Evolutionary conservation across 2,113 vertebrate genomes (phyloP), one percentile per base, ranked within the genome.

Genomic region (Muscicapa adusta): DNA sequence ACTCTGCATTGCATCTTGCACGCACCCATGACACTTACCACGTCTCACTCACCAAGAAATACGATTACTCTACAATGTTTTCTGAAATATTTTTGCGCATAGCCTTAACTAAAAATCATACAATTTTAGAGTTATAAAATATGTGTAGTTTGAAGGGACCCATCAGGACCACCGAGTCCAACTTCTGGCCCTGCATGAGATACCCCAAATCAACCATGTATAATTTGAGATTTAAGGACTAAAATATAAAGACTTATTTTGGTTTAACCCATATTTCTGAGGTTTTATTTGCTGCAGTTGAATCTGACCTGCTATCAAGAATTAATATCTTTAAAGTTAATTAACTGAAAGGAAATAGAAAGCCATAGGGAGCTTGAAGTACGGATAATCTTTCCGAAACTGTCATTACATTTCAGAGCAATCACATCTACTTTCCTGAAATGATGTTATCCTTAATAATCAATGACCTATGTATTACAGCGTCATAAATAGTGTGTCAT

Each of bases 311-410:
- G 29, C 14, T 86, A 58, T 63, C 43, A 85, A 33, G 10, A 89
- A 91, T 26, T 85, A 82, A 50, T 61, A 68, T 87, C 88, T 78
- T 89, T 87, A 33, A 78, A 89, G 20, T 38, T 78, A 40, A 90
- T 82, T 92, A 80, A 36, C 63, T 88, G 26, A 81, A 90, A 84
- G 90, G 18, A 88, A 96, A 60, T 60, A 2, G 14, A 85, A 72
- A 93, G 19, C 36, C 34, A 38, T 9, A 71, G n/a, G 60, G 26
- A 83, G 34, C 16, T 36, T 62, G 26, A 63, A 45, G 83, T 82
- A 89, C 31, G 70, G 87, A 56, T 43, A 79, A 8, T 57, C 10
- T 29, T 73, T 43, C 31, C 70, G 71, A 93, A 89, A 76, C 14
- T 76, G 33, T 34, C 51, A 26, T 62, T 89, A 86, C 56, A 91